A percentile compares a stretch with the other conserved stretches of the same genome.
Conservation (phyloP, 2,113 vertebrate genomes). For the Burhinus bistriatus region DNA sequence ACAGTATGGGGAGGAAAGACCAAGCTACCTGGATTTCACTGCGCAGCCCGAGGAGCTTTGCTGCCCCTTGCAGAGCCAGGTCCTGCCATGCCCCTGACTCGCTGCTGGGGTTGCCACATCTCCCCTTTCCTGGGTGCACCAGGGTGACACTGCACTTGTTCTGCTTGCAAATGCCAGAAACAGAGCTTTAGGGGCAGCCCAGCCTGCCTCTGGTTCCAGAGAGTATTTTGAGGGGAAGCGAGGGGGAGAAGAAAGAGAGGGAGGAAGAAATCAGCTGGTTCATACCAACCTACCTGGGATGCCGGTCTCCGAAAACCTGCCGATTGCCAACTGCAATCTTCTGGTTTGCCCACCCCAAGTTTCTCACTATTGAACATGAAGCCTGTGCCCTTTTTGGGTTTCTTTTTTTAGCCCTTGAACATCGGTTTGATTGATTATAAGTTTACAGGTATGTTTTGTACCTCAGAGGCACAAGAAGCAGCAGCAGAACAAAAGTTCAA, state of each 20-base stretch:
- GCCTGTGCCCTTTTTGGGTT: constrained; percentile 11
- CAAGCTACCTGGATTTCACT: not conserved
- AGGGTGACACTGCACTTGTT: not conserved
- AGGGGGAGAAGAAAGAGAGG: not conserved
- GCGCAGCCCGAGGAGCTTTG: not conserved
- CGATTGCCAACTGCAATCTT: not conserved
- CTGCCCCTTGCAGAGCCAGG: not conserved
- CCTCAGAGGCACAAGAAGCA: constrained; percentile 64
- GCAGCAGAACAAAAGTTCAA: constrained; percentile 69
- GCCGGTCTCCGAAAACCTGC: not conserved
- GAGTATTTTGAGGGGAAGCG: not conserved
- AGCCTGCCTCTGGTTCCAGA: not conserved
- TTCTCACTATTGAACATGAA: constrained; percentile 33
- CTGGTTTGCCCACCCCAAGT: constrained; percentile 35
- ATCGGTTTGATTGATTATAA: constrained; percentile 8
- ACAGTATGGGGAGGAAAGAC: not conserved
- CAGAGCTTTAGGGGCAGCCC: not conserved
- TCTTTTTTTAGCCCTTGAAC: constrained; percentile 27
- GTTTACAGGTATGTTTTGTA: constrained; percentile 70
- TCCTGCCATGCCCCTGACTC: not conserved
- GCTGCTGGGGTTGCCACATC: not conserved
- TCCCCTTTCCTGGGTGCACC: not conserved
- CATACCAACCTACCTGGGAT: not conserved
- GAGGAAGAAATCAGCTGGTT: not conserved
- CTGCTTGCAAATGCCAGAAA: not conserved